Evolutionary conservation across 2,113 vertebrate genomes (phyloP).

Genomic region (Tragelaphus imberbis): DNA sequence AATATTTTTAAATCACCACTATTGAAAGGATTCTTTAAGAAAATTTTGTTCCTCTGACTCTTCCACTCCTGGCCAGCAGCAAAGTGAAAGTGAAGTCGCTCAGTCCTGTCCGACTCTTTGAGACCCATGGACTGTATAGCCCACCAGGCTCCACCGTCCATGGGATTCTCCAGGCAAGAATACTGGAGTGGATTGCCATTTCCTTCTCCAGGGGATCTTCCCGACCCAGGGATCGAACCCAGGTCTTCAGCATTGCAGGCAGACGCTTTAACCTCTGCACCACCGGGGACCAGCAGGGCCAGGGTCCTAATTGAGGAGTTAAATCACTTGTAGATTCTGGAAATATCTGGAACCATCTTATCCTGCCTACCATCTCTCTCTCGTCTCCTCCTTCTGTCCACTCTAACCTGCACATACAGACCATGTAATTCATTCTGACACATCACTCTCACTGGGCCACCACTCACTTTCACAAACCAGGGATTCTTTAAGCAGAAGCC

Average conservation of each 20-base stretch:
- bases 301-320: neutral
- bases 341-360: neutral
- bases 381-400: neutral
- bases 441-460: neutral
- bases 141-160: no score
- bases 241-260: no score
- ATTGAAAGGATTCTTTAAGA: neutral
- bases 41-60: neutral
- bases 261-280: no score
- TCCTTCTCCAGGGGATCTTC: no score
- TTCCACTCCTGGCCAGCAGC: neutral
- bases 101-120: no score
- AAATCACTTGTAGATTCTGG: neutral
- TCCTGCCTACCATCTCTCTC: neutral
- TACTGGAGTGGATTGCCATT: no score
- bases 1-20: slow-evolving; percentile 5
- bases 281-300: neutral
- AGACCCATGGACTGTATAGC: no score
- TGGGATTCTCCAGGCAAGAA: no score
- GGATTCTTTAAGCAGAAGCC: neutral
- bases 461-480: neutral
- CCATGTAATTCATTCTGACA: neutral
- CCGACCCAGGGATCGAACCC: no score
- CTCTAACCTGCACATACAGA: neutral
- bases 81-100: no score